Evolutionary conservation across 1,140 invertebrate species (phyloP).

Genomic region (Chrysopa pallens): DNA sequence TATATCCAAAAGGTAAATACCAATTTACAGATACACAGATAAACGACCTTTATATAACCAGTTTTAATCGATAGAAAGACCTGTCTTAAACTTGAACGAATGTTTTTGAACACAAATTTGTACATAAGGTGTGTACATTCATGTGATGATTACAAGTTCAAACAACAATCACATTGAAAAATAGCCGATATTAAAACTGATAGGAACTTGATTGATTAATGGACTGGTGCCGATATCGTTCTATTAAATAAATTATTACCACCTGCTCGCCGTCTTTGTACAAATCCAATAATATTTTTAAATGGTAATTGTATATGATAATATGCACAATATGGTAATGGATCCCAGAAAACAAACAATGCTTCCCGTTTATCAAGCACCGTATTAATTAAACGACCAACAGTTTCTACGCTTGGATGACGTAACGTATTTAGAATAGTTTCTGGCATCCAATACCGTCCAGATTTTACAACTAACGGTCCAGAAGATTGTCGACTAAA

Average conservation of each 20-base stretch:
- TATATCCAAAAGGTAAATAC: no score
- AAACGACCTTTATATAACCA: no score
- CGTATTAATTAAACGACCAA: slow-evolving; percentile 38
- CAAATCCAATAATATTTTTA: slow-evolving; percentile 30
- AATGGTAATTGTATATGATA: slow-evolving; percentile 61
- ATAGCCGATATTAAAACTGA: no score
- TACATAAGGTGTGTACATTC: no score
- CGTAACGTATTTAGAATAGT: slow-evolving; percentile 27
- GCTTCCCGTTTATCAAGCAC: slow-evolving; percentile 55
- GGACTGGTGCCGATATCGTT: slow-evolving; percentile 16
- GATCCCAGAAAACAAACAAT: slow-evolving; percentile 63
- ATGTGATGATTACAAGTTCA: no score
- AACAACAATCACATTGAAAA: no score
- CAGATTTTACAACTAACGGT: slow-evolving; percentile 23
- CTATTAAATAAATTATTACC: slow-evolving; percentile 13
- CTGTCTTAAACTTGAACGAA: no score
- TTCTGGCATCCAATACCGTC: slow-evolving; percentile 30
- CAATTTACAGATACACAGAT: no score
- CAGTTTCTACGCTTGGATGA: slow-evolving; percentile 24
- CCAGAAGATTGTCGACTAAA: slow-evolving; percentile 34
- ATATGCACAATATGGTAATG: slow-evolving; percentile 62
- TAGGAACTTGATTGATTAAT: slow-evolving; percentile 5
- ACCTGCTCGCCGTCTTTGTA: slow-evolving; percentile 16
- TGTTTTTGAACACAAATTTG: no score
- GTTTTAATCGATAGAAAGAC: no score